phyloP scores from a whole-genome alignment of 2,113 vertebrate species.

The Colossoma macropomum region DNA sequence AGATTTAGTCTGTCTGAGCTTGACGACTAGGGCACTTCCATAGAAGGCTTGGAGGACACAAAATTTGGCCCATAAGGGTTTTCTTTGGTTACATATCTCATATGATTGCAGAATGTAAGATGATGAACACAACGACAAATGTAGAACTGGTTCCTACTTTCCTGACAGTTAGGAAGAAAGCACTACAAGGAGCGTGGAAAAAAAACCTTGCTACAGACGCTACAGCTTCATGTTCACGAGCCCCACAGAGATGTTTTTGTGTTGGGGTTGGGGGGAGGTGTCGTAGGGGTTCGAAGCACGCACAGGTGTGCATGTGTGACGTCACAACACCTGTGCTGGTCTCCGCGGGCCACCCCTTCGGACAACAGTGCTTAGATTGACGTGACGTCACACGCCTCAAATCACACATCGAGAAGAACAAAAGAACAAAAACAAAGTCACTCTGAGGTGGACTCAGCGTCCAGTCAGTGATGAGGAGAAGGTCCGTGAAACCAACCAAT shows the following conservation, averaged over 20 bases:
- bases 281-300: slow-evolving; percentile 71
- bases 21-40: background rate
- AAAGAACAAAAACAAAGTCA: slow-evolving; percentile 54
- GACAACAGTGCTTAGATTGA: slow-evolving; percentile 61
- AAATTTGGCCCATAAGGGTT: background rate
- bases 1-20: background rate
- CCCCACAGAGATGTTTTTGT: slow-evolving; percentile 74
- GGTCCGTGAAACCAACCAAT: slow-evolving; percentile 80
- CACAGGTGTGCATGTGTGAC: slow-evolving; percentile 71
- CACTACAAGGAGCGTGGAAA: slow-evolving; percentile 84
- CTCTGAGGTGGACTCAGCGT: slow-evolving; percentile 79
- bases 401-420: slow-evolving; percentile 13
- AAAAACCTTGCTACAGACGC: slow-evolving; percentile 76
- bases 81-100: slow-evolving; percentile 43
- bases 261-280: slow-evolving; percentile 58
- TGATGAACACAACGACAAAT: slow-evolving; percentile 73
- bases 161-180: slow-evolving; percentile 96
- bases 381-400: slow-evolving; percentile 68
- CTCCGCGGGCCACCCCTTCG: slow-evolving; percentile 79
- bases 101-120: slow-evolving; percentile 55
- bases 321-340: slow-evolving; percentile 69
- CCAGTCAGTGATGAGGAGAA: slow-evolving; percentile 75
- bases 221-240: slow-evolving; percentile 71
- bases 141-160: slow-evolving; percentile 74
- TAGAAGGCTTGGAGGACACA: background rate